phyloP scores from a whole-genome alignment of 2,888 invertebrate species.

The Limnephilus rhombicus region DNA sequence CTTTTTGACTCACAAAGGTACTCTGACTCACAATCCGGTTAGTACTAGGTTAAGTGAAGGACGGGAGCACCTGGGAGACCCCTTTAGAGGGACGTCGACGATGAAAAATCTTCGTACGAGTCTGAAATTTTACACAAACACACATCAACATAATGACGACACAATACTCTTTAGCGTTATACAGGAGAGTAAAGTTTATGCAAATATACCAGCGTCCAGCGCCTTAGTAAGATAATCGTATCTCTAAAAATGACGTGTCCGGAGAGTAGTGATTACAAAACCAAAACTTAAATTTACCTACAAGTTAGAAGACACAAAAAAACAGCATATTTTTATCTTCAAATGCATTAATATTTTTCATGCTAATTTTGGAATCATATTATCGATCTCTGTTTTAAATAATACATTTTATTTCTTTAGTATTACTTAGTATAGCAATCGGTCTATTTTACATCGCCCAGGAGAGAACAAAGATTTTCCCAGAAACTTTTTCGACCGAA shows the following conservation, averaged over 20 bases:
- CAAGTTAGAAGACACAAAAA: not conserved
- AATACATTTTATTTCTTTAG: not conserved
- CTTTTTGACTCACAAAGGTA: slow-evolving; percentile 24
- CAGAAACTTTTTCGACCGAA: not conserved
- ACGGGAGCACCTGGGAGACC: slow-evolving; percentile 53
- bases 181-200: not conserved
- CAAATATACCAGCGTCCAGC: not conserved
- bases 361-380: not conserved
- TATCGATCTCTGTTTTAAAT: not conserved
- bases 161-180: not conserved
- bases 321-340: not conserved
- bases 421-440: not conserved
- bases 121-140: slow-evolving; percentile 75
- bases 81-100: slow-evolving; percentile 84
- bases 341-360: not conserved
- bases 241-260: not conserved
- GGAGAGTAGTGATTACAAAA: not conserved
- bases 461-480: not conserved
- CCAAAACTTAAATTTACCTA: too few relatives aligned
- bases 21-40: slow-evolving; percentile 63
- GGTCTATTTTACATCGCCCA: not conserved
- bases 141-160: slow-evolving; percentile 34
- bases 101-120: slow-evolving; percentile 85
- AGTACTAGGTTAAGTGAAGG: slow-evolving; percentile 60
- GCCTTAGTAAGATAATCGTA: too few relatives aligned